These are phyloP conservation scores for Anthopleura xanthogrammica DNA, from an alignment of 92 coral and sea anemone species.

Conservation along the genomic window DNA sequence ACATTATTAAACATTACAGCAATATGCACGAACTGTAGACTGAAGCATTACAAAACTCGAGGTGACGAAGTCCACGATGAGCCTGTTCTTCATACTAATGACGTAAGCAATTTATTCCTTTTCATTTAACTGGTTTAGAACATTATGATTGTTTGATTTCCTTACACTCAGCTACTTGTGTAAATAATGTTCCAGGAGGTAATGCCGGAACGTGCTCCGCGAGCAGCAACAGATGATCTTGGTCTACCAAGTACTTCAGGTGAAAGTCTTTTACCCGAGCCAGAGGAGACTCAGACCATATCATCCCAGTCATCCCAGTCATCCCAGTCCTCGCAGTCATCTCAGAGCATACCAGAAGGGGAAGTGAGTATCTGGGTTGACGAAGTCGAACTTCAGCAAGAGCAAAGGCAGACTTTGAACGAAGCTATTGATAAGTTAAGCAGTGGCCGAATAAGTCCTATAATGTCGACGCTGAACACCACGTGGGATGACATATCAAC, in stretches of 20 bases:
- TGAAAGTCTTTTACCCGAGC: not conserved
- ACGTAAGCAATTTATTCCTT: not conserved
- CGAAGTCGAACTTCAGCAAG: not conserved
- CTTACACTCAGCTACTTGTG: not conserved
- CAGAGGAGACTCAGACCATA: not conserved
- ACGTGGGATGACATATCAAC: conserved; percentile 52
- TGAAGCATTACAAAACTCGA: not conserved
- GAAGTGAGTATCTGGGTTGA: not conserved
- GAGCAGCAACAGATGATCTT: not conserved
- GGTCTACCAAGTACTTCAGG: conserved; percentile 1
- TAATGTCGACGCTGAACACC: conserved; percentile 45
- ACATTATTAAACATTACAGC: not conserved
- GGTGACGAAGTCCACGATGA: not conserved
- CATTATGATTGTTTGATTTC: not conserved
- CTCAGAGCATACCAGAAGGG: not conserved
- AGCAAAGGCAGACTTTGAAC: not conserved
- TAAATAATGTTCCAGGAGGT: not conserved
- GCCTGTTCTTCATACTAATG: not conserved
- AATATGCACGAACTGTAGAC: not conserved
- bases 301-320: not conserved
- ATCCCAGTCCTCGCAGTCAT: not conserved
- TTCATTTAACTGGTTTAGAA: not conserved
- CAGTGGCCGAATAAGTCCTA: conserved; percentile 40
- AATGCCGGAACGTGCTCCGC: not conserved
- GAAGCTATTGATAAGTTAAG: conserved; percentile 13